Evolutionary conservation across 2,888 invertebrate genomes (phyloP).

Genomic region (Bedellia somnulentella): DNA sequence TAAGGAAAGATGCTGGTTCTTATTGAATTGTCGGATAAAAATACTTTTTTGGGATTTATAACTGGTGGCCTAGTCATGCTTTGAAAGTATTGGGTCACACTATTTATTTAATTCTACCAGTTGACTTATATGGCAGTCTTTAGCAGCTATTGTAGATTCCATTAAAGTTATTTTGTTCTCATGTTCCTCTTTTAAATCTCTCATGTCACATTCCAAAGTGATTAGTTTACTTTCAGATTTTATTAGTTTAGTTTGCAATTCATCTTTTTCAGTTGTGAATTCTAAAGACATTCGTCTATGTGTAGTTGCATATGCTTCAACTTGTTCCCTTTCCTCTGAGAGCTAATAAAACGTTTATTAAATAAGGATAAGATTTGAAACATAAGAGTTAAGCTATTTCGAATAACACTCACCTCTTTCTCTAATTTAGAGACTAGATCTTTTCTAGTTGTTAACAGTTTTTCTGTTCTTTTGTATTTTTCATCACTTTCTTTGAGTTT

Average conservation of each 20-base stretch:
- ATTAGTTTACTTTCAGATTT: slow-evolving; percentile 48
- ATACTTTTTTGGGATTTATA: too few relatives aligned
- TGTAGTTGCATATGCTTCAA: slow-evolving; percentile 29
- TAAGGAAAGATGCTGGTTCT: too few relatives aligned
- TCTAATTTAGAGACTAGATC: slow-evolving; percentile 63
- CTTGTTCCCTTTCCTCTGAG: slow-evolving; percentile 49
- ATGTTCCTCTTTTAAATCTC: slow-evolving; percentile 55
- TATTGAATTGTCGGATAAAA: too few relatives aligned
- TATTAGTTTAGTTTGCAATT: slow-evolving; percentile 39
- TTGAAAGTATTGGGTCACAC: too few relatives aligned
- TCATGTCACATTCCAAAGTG: slow-evolving; percentile 49
- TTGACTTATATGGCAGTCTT: slow-evolving; percentile 64
- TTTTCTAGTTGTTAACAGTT: slow-evolving; percentile 52
- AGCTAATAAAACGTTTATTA: slow-evolving; percentile 29
- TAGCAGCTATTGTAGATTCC: slow-evolving; percentile 61
- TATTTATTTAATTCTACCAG: too few relatives aligned
- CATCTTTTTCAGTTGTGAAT: slow-evolving; percentile 47
- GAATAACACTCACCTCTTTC: slow-evolving; percentile 50
- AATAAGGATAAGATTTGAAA: slow-evolving; percentile 4
- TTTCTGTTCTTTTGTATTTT: slow-evolving; percentile 63
- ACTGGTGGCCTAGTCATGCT: too few relatives aligned
- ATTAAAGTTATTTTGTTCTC: slow-evolving; percentile 63
- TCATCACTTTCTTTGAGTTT: slow-evolving; percentile 69
- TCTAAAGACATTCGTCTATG: slow-evolving; percentile 44
- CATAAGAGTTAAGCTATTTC: slow-evolving; percentile 3